Base-by-base conservation (phyloP, 2,888 invertebrate genomes). In the Metacarcinus magister region DNA sequence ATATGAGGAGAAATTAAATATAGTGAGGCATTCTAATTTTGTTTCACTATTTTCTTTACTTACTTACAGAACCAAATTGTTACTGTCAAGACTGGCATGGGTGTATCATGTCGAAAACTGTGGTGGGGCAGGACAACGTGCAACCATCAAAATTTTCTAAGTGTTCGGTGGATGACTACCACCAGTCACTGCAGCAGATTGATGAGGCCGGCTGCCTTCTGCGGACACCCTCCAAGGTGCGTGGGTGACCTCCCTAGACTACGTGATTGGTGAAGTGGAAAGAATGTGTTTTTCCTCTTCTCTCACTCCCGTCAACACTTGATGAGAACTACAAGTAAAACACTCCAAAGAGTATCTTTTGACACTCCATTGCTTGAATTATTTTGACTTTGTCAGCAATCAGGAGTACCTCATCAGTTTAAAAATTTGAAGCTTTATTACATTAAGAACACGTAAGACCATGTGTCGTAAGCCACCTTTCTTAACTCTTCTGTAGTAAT, bases 71-170 rank as follows among this genome's bases (percentile, higher is more conserved):
- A 7, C 94, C 95, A 19, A 96, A 96, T 97, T 99, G 99, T 97
- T 98, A 98, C 97, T 99, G 99, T 98, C 98, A 98, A 96, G 99
- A 99, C 98, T 99, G 99, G 99, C 99, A 99, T 98, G 99, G 99
- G 97, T 99, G 99, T 98, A 99, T 99, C 97, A 99, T 99, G 99
- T 98, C 99, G 95, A 99, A 99, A 98, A 98, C 98, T 97, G 99
- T 99, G 97, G 99, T 99, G 91, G 99, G 99, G 60, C 98, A 98
- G 97, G 99, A 99, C 97, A 99, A 99, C 97, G 99, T 99, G 94
- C 99, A 99, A 97, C 99, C 99, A 2, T 99, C 99, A 98, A 99
- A 99, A 98, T 99, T 99, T 98, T 99, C 99, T 82, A 99, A 99
- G 97, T 99, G 99, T 98, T 99, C 99, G 97, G 98, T 98, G 98